phyloP scores from a whole-genome alignment of 2,888 invertebrate genomes.

The Macrophya alboannulata region DNA sequence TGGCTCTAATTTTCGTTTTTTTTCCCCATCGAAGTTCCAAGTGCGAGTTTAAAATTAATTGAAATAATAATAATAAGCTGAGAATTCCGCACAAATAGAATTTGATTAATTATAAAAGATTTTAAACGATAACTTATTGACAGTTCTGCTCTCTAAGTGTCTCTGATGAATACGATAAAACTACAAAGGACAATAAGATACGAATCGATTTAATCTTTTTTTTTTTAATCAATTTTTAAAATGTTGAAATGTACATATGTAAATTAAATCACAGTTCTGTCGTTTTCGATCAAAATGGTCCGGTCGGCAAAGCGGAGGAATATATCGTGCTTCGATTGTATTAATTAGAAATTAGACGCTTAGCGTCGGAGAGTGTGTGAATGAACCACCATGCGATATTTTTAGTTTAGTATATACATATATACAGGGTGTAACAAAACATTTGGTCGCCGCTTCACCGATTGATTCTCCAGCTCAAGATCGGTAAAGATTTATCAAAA shows the following conservation, averaged over 20 bases:
- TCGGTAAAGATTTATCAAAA: too few relatives aligned
- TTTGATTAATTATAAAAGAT: neutral
- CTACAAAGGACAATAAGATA: conserved; percentile 11
- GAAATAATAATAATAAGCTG: neutral
- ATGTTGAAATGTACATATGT: neutral
- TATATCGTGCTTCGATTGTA: conserved; percentile 39
- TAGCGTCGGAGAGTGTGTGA: neutral
- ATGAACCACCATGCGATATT: conserved; percentile 8
- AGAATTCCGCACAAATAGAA: neutral
- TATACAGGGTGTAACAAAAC: neutral
- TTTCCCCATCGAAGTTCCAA: neutral
- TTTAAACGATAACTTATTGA: conserved; percentile 1
- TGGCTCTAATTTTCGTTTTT: neutral
- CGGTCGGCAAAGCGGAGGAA: neutral
- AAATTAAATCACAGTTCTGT: neutral
- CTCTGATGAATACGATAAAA: neutral
- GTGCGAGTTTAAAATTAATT: neutral
- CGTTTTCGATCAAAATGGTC: neutral
- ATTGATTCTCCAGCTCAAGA: too few relatives aligned
- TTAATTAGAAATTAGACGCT: conserved; percentile 10
- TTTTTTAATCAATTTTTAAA: neutral
- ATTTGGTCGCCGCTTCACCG: too few relatives aligned
- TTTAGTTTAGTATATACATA: neutral
- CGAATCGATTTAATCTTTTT: neutral
- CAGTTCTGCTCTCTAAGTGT: conserved; percentile 31